Evolutionary conservation across 2,888 invertebrate species (phyloP), one percentile per base, ranked within the genome.

Genomic region (Cerceris ruficornis): DNA sequence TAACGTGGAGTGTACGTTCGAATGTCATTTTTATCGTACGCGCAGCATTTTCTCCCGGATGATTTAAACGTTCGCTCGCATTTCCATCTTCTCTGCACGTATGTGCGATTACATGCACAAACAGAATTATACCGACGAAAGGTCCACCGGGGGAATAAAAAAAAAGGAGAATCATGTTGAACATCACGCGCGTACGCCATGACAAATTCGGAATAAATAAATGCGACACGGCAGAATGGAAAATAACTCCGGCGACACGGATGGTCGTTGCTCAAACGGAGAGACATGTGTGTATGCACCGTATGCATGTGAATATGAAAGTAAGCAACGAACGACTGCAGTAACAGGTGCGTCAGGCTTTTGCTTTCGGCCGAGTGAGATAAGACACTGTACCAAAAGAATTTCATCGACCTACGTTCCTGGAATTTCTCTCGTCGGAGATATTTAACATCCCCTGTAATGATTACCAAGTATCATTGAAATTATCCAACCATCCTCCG

Each of bases 211-310:
- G 75, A 75, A 84, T 82, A 83, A 86, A 82, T 80, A 85, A 87
- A 86, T 77, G 77, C 79, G 81, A 82, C 80, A 78, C 65, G 77
- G 64, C 75, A 61, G 84, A 87, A 85, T 86, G 86, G 82, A 87
- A 87, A 87, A 87, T 87, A 86, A 86, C 86, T 81, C 75, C 66
- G 71, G 75, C 66, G 85, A 75, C 67, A 71, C 84, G 82, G 80
- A 84, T 84, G 77, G 80, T 72, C 76, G 80, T 76, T 84, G 77
- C 68, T 77, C 72, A 70, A 77, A 70, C 75, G 67, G 61, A 69
- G 66, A 57, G 61, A 57, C 59, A 61, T 42, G 66, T 39, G 50
- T 59, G 41, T 52, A 39, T 54, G 68, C n/a, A 52, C 52, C 64
- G 66, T 52, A 50, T 69, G 78, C 75, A 74, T 73, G 69, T 64